Conservation (phyloP, 2,113 vertebrate species). For the Smithornis capensis region DNA sequence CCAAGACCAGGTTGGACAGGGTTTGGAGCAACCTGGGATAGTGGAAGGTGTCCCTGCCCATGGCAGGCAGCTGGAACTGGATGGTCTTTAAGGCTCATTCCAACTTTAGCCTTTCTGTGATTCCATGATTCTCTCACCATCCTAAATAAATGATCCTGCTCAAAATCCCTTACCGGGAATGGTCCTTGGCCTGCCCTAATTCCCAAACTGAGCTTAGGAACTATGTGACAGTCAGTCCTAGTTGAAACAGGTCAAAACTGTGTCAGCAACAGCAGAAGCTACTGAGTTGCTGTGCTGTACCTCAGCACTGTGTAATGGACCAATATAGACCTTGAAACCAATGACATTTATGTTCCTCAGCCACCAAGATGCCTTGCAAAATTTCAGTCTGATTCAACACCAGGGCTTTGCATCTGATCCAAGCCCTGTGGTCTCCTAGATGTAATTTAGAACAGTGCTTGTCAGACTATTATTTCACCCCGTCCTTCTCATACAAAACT, state of each 20-base stretch:
- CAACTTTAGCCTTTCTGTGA: not conserved
- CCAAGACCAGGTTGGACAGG: not conserved
- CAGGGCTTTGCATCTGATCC: not conserved
- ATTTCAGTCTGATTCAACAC: constrained; percentile 52
- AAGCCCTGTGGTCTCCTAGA: not conserved
- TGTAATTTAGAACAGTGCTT: not conserved
- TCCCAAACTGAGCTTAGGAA: not conserved
- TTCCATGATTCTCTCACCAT: not conserved
- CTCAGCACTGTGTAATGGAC: not conserved
- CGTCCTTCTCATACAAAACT: not conserved
- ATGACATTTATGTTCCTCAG: constrained; percentile 38
- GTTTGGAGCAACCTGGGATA: not conserved
- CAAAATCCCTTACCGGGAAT: not conserved
- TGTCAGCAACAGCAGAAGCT: constrained; percentile 21
- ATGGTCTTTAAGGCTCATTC: not conserved
- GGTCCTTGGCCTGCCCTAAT: not conserved
- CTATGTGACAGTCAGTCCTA: not conserved
- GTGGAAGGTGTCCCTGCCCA: not conserved
- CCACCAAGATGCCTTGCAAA: not conserved
- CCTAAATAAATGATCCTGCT: not conserved
- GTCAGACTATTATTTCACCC: not conserved
- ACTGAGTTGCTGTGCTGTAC: constrained; percentile 29
- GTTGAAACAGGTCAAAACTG: not conserved
- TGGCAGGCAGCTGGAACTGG: not conserved
- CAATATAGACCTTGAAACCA: constrained; percentile 34